phyloP scores from a whole-genome alignment of 2,113 vertebrate genomes.

The Bambusicola thoracicus region DNA sequence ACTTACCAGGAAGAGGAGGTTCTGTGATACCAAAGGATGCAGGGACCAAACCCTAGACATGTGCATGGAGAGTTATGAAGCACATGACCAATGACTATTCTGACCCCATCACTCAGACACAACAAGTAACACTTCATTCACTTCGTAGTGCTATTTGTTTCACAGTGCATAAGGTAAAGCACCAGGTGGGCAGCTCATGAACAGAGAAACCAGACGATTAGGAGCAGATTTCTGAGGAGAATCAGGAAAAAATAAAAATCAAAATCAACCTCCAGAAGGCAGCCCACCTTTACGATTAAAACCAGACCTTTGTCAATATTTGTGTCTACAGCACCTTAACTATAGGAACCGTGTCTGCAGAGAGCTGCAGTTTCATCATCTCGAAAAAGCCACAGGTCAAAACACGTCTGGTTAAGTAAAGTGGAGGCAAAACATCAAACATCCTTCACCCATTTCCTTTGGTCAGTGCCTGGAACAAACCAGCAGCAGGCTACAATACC shows the following conservation, averaged over 20 bases:
- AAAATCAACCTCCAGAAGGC: background rate
- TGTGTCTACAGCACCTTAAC: background rate
- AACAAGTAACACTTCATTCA: background rate
- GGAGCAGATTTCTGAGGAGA: background rate
- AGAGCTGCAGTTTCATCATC: background rate
- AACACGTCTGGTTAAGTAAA: background rate
- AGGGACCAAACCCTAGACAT: background rate
- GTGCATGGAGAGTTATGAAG: background rate
- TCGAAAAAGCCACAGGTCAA: slow-evolving; percentile 8
- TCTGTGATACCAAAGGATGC: background rate
- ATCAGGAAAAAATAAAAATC: background rate
- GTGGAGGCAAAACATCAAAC: background rate
- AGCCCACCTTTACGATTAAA: background rate
- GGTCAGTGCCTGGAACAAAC: background rate
- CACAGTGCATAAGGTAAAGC: background rate
- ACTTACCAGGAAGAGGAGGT: background rate
- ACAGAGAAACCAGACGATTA: background rate
- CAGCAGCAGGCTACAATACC: background rate
- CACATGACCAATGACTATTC: accelerated
- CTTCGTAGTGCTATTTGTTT: background rate
- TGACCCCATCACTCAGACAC: background rate
- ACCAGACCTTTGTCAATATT: background rate
- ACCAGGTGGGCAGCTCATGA: background rate
- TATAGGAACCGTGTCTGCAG: background rate
- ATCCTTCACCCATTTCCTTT: background rate